phyloP scores from a whole-genome alignment of 2,888 invertebrate genomes.

The Perizoma flavofasciatum region DNA sequence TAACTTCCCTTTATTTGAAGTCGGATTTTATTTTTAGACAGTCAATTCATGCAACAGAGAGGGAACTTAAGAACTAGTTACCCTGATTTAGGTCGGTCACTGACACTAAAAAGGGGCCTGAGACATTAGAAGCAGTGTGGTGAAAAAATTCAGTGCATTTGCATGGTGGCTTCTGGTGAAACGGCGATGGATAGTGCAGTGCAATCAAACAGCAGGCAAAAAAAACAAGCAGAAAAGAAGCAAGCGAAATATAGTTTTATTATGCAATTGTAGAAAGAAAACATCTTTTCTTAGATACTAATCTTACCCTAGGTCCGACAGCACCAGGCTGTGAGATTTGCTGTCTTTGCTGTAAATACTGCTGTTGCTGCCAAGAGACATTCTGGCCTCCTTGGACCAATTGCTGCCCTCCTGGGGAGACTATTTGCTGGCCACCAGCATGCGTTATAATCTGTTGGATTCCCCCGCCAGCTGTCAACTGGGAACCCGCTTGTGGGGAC shows the following conservation, averaged over 20 bases:
- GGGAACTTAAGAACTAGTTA: no score
- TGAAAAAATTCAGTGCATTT: no score
- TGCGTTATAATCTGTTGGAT: conserved; percentile 81
- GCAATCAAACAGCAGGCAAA: conserved; percentile 20
- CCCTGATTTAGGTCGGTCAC: no score
- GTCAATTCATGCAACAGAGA: no score
- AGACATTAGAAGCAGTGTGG: no score
- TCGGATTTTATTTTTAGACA: no score
- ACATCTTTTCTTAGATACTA: conserved; percentile 3
- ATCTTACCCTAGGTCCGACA: conserved; percentile 77
- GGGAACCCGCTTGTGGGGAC: conserved; percentile 67
- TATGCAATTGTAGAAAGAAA: conserved; percentile 17
- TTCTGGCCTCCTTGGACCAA: conserved; percentile 75
- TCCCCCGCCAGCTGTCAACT: conserved; percentile 64
- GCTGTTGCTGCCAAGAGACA: conserved; percentile 79
- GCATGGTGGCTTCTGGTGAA: no score
- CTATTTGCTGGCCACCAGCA: conserved; percentile 76
- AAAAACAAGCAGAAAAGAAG: conserved; percentile 32
- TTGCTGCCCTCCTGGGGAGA: conserved; percentile 75
- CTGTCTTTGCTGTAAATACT: conserved; percentile 77
- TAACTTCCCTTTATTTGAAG: no score
- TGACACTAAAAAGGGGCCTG: no score
- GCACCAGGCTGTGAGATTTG: conserved; percentile 80
- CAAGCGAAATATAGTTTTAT: conserved; percentile 26
- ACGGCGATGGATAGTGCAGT: background rate